A percentile compares a stretch with the other conserved stretches of the same genome.
phyloP scores from a whole-genome alignment of 2,113 vertebrate genomes.

The Grus americana region DNA sequence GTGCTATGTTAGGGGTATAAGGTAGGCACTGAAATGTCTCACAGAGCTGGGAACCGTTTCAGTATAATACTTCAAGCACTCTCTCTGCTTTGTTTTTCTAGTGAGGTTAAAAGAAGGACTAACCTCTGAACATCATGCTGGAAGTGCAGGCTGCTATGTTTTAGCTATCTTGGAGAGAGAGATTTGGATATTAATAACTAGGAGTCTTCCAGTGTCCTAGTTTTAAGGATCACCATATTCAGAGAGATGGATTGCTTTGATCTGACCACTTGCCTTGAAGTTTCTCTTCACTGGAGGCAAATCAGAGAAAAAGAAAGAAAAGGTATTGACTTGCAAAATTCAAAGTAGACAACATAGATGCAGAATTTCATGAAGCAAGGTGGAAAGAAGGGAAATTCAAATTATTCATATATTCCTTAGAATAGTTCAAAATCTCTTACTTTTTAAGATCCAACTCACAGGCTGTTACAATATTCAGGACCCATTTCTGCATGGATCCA shows the following conservation, averaged over 20 bases:
- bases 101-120: background rate
- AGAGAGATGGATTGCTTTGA: conserved; percentile 31
- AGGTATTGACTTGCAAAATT: conserved; percentile 52
- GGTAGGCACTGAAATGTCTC: background rate
- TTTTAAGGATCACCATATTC: conserved; percentile 36
- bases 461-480: background rate
- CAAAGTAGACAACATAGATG: background rate
- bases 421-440: background rate
- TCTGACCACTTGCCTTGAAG: conserved; percentile 47
- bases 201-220: conserved; percentile 18
- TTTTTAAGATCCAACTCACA: background rate
- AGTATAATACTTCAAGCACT: background rate
- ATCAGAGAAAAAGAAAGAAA: conserved; percentile 15
- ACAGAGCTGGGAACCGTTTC: background rate
- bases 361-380: background rate
- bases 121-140: background rate
- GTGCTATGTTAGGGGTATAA: background rate
- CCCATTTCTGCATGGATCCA: background rate
- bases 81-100: background rate
- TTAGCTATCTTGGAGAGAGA: background rate
- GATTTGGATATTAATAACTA: background rate
- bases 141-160: background rate
- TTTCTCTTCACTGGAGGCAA: conserved; percentile 37
- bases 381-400: background rate
- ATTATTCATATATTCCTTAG: background rate